Conservation (phyloP, 2,888 invertebrate species). For the Aplocera efformata region DNA sequence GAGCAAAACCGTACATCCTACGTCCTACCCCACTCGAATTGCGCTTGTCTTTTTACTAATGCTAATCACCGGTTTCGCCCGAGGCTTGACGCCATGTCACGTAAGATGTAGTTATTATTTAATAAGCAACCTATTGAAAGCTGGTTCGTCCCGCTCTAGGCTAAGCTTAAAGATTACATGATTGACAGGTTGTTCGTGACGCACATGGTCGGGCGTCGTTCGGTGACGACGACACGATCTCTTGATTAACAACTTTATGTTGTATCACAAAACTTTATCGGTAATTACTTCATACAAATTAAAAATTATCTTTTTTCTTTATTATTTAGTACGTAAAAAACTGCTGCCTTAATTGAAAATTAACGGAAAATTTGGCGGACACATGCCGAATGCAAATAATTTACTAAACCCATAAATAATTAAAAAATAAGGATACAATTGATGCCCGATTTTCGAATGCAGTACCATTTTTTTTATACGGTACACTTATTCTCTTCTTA, state of each 20-base stretch:
- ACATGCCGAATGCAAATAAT: too few species aligned
- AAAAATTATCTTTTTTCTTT: too few species aligned
- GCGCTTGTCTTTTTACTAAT: slow-evolving; percentile 16
- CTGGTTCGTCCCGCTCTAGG: slow-evolving; percentile 26
- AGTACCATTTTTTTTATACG: neutral
- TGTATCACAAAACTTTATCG: too few species aligned
- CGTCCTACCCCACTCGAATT: slow-evolving; percentile 15
- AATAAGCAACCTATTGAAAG: slow-evolving; percentile 26
- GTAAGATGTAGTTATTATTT: slow-evolving; percentile 29
- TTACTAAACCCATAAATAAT: too few species aligned
- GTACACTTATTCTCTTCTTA: slow-evolving; percentile 5
- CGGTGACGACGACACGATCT: slow-evolving; percentile 8
- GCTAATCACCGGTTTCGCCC: slow-evolving; percentile 15
- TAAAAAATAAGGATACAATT: too few species aligned
- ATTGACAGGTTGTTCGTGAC: slow-evolving; percentile 27
- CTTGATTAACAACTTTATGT: too few species aligned
- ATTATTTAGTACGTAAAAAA: too few species aligned
- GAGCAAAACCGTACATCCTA: slow-evolving; percentile 3
- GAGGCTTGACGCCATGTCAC: slow-evolving; percentile 23
- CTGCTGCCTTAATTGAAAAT: too few species aligned
- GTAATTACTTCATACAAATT: too few species aligned
- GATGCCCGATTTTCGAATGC: too few species aligned
- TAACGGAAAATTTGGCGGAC: too few species aligned
- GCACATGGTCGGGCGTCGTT: slow-evolving; percentile 10
- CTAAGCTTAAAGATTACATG: slow-evolving; percentile 22